Evolutionary conservation across 2,797 vertebrate species (phyloP), one percentile per base, ranked within the genome.

Genomic region (Ctenochaetus hawaiiensis): DNA sequence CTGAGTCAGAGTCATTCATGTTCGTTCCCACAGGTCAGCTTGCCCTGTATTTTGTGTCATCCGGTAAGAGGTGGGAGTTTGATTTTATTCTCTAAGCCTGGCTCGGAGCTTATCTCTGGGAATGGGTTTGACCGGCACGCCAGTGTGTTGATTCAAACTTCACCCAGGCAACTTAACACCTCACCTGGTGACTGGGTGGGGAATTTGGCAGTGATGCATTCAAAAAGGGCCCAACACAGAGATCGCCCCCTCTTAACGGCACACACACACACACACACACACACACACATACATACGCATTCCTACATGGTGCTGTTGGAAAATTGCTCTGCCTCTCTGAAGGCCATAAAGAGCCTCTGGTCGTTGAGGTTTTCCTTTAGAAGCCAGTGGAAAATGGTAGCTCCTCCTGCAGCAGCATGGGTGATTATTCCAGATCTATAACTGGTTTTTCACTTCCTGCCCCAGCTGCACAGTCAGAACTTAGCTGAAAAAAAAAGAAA

Each of bases 171-270:
- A 54, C 63, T 65, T 70, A 26, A 63, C 79, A 53, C 78, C 78
- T 87, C 79, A 91, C 87, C 87, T 78, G 90, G 72, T 76, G 48
- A 83, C 80, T 73, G 72, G 83, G 80, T 88, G 84, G 75, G 81
- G 74, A 89, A 81, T 87, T 83, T 89, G 77, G 76, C 84, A 82
- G 68, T 0, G 54, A 54, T 68, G 44, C 52, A 64, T 65, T 79
- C 11, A 71, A 37, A 82, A 44, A 75, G 43, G 52, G 48, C 10
- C 43, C 30, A 1, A 65, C 49, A 34, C 22, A 47, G 44, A 59
- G 37, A 53, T 64, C 8, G 45, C 23, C n/a, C 26, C 20, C 39
- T 62, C 43, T 68, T 57, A 67, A 43, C 5, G 18, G 62, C 45
- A 17, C 22, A 49, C 17, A 41, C 57, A 34, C 9, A 57, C 43